These are phyloP conservation scores for Drosophila seguyi DNA, from an alignment of 1,140 invertebrate genomes.

Conservation along the genomic window DNA sequence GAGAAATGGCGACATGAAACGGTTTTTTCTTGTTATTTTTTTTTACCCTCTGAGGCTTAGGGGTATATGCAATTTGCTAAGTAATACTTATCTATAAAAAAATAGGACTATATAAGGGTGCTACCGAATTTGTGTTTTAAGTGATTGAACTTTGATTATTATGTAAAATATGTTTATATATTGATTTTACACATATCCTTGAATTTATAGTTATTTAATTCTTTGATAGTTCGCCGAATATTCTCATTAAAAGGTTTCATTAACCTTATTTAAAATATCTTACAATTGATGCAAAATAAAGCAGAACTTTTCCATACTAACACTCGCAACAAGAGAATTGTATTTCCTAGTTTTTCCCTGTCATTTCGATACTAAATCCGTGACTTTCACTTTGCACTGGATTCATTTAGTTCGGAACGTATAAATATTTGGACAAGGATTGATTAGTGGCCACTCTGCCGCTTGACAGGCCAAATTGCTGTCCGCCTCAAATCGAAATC, in stretches of 20 bases:
- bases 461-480: conserved; percentile 64
- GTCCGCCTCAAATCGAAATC: conserved; percentile 56
- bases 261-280: not conserved
- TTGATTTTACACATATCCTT: too few relatives aligned
- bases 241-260: not conserved
- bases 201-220: not conserved
- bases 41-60: not conserved
- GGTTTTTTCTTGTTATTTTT: conserved; percentile 21
- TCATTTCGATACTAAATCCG: conserved; percentile 24
- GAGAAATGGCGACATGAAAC: conserved; percentile 37
- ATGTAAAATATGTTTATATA: not conserved
- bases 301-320: not conserved
- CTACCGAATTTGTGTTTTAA: not conserved
- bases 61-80: conserved; percentile 11
- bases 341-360: conserved; percentile 6
- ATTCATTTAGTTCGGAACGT: conserved; percentile 27
- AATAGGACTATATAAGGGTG: not conserved
- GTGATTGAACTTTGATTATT: not conserved
- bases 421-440: conserved; percentile 58
- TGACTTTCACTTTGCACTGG: conserved; percentile 69
- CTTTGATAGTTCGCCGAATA: not conserved
- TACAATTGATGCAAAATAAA: not conserved
- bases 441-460: conserved; percentile 45
- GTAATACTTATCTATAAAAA: not conserved
- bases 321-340: not conserved